phyloP scores from a whole-genome alignment of 2,888 invertebrate genomes.

The Tillus elongatus region DNA sequence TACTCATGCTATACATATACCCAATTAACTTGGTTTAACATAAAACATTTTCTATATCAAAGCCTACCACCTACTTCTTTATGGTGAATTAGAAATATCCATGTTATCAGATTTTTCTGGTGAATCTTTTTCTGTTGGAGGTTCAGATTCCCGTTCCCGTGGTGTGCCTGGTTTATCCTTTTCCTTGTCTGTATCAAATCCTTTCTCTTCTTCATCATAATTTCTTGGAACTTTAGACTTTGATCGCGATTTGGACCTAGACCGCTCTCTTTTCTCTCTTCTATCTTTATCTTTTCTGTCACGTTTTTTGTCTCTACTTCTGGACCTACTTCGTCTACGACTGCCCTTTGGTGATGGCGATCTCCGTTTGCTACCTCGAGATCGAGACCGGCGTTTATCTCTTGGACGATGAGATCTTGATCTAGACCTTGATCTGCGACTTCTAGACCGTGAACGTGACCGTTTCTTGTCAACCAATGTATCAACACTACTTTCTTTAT shows the following conservation, averaged over 20 bases:
- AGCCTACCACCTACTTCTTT: no score
- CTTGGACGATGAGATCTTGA: slow-evolving; percentile 49
- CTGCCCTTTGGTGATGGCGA: slow-evolving; percentile 37
- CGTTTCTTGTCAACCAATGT: slow-evolving; percentile 42
- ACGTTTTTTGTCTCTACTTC: slow-evolving; percentile 32
- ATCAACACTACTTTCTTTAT: slow-evolving; percentile 35
- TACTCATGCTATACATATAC: no score
- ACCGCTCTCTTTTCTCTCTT: slow-evolving; percentile 22
- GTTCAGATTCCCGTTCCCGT: no score
- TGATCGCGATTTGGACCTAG: slow-evolving; percentile 27
- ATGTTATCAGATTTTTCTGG: slow-evolving; percentile 58
- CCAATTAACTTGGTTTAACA: no score
- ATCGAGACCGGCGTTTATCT: slow-evolving; percentile 42
- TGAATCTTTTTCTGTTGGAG: slow-evolving; percentile 45
- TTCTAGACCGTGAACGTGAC: slow-evolving; percentile 47
- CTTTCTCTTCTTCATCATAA: slow-evolving; percentile 47
- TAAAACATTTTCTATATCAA: no score
- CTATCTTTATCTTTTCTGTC: slow-evolving; percentile 29
- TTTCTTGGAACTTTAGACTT: slow-evolving; percentile 42
- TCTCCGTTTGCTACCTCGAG: slow-evolving; percentile 39
- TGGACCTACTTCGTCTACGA: slow-evolving; percentile 33
- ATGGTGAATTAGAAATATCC: slow-evolving; percentile 74
- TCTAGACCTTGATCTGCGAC: slow-evolving; percentile 45
- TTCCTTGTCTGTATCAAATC: slow-evolving; percentile 40
- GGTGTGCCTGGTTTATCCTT: slow-evolving; percentile 27